These are phyloP conservation scores for Buathra laborator DNA, from an alignment of 2,888 invertebrate genomes.

Conservation along the genomic window DNA sequence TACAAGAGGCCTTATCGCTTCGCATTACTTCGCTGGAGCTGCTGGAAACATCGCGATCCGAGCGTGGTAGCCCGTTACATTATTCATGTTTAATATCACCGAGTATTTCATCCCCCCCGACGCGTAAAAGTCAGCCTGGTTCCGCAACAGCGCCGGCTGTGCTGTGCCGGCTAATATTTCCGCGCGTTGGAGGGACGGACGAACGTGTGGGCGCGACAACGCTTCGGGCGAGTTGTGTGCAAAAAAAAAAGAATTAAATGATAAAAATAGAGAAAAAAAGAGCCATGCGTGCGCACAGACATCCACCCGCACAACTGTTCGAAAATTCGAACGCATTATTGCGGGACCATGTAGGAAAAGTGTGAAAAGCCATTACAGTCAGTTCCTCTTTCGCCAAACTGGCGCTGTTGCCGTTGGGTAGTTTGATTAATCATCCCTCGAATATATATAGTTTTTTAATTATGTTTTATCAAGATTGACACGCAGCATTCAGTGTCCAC, in stretches of 20 bases:
- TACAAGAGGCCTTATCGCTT: conserved; percentile 61
- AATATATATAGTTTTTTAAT: conserved; percentile 56
- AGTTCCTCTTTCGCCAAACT: conserved; percentile 28
- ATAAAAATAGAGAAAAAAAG: conserved; percentile 33
- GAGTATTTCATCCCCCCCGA: conserved; percentile 81
- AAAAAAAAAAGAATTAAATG: conserved; percentile 29
- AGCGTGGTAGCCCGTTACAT: conserved; percentile 78
- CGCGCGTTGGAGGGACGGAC: conserved; percentile 68
- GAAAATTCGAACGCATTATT: conserved; percentile 38
- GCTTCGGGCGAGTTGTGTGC: conserved; percentile 6
- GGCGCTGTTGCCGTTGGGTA: conserved; percentile 19
- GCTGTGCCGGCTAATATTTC: conserved; percentile 74
- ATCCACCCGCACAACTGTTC: background rate
- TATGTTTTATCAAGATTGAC: conserved; percentile 64
- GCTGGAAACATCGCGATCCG: conserved; percentile 20
- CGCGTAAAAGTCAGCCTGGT: conserved; percentile 74
- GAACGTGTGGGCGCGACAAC: conserved; percentile 54
- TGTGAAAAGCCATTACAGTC: conserved; percentile 55
- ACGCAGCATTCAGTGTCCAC: conserved; percentile 49
- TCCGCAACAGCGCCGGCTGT: conserved; percentile 72
- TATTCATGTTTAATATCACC: conserved; percentile 85
- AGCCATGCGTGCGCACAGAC: background rate
- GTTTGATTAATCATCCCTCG: conserved; percentile 60
- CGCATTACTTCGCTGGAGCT: conserved; percentile 27
- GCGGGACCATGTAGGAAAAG: conserved; percentile 14